Conservation (phyloP, 2,113 vertebrate genomes). For the Ptyas mucosa region DNA sequence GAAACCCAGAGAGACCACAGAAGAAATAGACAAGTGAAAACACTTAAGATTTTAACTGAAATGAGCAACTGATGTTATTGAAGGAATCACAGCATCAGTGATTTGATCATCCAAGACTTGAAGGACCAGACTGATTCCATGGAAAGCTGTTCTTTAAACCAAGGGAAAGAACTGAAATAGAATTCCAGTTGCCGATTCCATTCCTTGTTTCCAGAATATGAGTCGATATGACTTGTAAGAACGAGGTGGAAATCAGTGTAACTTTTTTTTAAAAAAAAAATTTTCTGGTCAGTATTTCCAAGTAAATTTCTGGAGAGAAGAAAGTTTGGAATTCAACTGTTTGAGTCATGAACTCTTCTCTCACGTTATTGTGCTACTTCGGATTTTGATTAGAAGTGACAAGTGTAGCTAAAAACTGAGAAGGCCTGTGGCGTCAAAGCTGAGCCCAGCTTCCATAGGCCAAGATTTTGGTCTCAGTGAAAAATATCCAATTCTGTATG, state of each 20-base stretch:
- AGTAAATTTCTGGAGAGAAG: constrained; percentile 26
- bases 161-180: neutral
- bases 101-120: neutral
- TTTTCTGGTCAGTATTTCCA: constrained; percentile 32
- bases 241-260: constrained; percentile 7
- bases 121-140: neutral
- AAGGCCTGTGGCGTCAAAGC: constrained; percentile 38
- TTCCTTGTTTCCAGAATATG: constrained; percentile 28
- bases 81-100: neutral
- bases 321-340: constrained; percentile 52
- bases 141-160: neutral
- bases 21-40: neutral
- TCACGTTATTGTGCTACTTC: constrained; percentile 53
- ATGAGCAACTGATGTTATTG: neutral
- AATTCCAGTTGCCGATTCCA: constrained; percentile 29
- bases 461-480: constrained; percentile 45
- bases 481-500: constrained; percentile 48
- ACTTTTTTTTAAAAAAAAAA: neutral
- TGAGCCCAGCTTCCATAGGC: constrained; percentile 32
- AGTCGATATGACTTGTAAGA: constrained; percentile 35
- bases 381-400: constrained; percentile 62
- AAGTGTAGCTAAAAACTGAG: constrained; percentile 61
- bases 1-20: neutral
- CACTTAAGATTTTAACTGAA: neutral
- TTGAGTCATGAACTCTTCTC: constrained; percentile 57